Conservation (phyloP, 1,140 invertebrate species). For the Rhyacophila brunnea region DNA sequence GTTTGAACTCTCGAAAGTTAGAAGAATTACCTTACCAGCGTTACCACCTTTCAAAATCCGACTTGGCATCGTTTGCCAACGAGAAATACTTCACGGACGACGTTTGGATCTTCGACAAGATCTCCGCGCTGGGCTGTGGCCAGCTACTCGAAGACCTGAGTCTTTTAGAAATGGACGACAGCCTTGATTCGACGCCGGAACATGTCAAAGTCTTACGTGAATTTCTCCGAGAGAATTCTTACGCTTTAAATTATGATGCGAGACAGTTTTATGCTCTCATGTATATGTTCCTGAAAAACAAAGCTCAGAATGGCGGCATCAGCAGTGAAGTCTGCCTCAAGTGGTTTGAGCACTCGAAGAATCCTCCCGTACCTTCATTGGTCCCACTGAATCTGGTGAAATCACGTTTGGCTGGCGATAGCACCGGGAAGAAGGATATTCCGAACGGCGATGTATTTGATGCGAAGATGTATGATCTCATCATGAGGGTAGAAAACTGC, state of each 20-base stretch:
- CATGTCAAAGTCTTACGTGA: constrained; percentile 63
- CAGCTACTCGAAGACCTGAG: constrained; percentile 67
- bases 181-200: constrained; percentile 43
- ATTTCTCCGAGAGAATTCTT: constrained; percentile 64
- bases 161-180: constrained; percentile 47
- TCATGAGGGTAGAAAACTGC: constrained; percentile 57
- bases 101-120: constrained; percentile 73
- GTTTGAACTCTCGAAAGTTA: constrained; percentile 76
- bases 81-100: constrained; percentile 61
- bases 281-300: constrained; percentile 55
- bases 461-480: constrained; percentile 52
- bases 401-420: constrained; percentile 39
- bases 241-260: constrained; percentile 71
- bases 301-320: constrained; percentile 42
- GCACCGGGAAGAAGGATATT: constrained; percentile 41
- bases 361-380: constrained; percentile 56
- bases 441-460: constrained; percentile 47
- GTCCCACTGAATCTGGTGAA: constrained; percentile 46
- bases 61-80: constrained; percentile 44
- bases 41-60: constrained; percentile 47
- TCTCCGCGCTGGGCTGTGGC: constrained; percentile 65
- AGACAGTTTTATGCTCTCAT: constrained; percentile 72
- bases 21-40: constrained; percentile 79
- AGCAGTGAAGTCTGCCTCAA: constrained; percentile 43
- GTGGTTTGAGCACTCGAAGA: constrained; percentile 47